Evolutionary conservation across 2,888 invertebrate species (phyloP), one percentile per base, ranked within the genome.

Genomic region (Rotaria socialis): DNA sequence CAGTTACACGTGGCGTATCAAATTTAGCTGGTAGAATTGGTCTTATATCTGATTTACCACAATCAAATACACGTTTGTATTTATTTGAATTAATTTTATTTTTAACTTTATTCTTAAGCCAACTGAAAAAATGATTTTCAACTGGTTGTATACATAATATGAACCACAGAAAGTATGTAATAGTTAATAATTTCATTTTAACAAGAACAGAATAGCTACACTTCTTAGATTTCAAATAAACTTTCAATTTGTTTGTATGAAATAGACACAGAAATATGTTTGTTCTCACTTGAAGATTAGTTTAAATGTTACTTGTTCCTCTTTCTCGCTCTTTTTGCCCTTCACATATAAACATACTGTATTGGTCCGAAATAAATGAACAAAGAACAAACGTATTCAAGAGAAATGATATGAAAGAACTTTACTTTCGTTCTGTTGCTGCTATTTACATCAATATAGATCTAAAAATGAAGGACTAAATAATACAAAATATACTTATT

Each of bases 1-100:
- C 75, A 10, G 75, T 80, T 80, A 80, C 10, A 24, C 75, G 75
- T 80, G 75, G 75, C 47, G 7, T 41, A 24, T 80, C 75, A 22
- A 80, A 22, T 24, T 41, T 47, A 3, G 22, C 6, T 22, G 75
- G 75, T 47, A 80, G 7, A 47, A 22, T 41, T 24, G 6, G 75
- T 47, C 22, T 19, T 10, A 80, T 11, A 80, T 47, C 47, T 22
- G 75, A 80, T 80, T 8, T 24, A 43, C 75, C 75, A 80, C 75
- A 80, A 80, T 80, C 75, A 10, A 80, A 80, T 11, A 11, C 6
- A 47, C 75, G 41, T 47, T 14, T 22, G 47, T 43, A 22, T 67
- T 67, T 27, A 47, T 47, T 24, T 10, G 47, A 22, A 80, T 80
- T 24, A 24, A 80, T 19, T 24, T 2, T 22, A 24, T 47, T 5